A percentile compares a stretch with the other conserved stretches of the same genome.
Evolutionary conservation across 2,888 invertebrate species (phyloP).

Genomic region (Heteromyza rotundicornis): DNA sequence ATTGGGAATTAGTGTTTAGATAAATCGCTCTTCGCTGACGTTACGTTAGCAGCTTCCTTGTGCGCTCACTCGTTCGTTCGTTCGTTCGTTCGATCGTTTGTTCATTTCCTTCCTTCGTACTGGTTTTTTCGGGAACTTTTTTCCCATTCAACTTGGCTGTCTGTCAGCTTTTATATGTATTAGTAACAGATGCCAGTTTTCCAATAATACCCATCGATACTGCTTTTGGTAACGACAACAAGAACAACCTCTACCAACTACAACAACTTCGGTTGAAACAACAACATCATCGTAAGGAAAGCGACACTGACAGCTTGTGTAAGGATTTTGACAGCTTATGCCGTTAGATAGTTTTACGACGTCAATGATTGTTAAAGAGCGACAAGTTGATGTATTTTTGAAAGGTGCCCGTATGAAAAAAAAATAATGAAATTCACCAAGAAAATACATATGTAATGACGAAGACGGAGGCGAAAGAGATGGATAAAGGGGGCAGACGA

Average conservation of each 20-base stretch:
- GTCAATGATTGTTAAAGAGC: background rate
- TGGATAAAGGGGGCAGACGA: no score
- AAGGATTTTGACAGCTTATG: conserved; percentile 4
- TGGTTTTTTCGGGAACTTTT: background rate
- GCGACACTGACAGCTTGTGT: background rate
- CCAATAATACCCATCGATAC: background rate
- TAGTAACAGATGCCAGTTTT: background rate
- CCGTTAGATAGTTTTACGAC: conserved; percentile 3
- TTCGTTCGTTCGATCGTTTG: background rate
- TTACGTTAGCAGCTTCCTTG: background rate
- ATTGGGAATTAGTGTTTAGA: background rate
- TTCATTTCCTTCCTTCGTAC: background rate
- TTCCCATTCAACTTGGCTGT: no score
- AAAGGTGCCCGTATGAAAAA: background rate
- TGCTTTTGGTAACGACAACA: background rate
- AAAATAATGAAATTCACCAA: no score
- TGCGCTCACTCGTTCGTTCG: background rate
- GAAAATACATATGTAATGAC: no score
- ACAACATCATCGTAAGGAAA: no score
- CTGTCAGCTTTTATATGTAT: conserved; percentile 1
- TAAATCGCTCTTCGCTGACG: background rate
- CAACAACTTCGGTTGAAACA: no score
- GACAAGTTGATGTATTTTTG: background rate
- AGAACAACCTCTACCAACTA: no score
- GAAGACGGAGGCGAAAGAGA: no score